Base-by-base conservation (phyloP, 2,797 vertebrate genomes). In the Hydrolagus colliei region DNA sequence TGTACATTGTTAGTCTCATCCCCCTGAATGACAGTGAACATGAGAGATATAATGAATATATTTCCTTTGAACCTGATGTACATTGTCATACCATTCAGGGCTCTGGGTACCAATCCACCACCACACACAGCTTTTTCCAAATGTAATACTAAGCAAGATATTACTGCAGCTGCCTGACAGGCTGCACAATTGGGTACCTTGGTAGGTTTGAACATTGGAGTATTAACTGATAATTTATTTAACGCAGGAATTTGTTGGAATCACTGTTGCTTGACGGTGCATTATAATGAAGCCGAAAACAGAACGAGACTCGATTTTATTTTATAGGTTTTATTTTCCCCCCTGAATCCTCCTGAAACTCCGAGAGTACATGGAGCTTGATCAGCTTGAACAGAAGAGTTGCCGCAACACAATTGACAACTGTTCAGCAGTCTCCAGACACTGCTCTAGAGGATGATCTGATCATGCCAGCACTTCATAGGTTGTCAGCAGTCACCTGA, bases 141-240 rank as follows among this genome's bases (percentile, higher is more conserved):
- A 7, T 65, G 22, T 52, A 75, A 75, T 35, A 75, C 27, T 27
- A 13, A 63, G 11, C 61, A 65, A 41, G 7, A n/a, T 11, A 14
- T 65, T 79, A n/a, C 61, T 7, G 61, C 4, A 3, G 8, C 22
- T 79, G 59, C n/a, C 77, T 32, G 78, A 13, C 65, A 62, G 78
- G 62, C 9, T 18, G 78, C 32, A 27, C 65, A 65, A 80, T 62
- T 63, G n/a, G 18, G 8, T 61, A 18, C 12, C 62, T 14, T 65
- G 1, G 12, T 16, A 35, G n/a, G 65, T 27, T 27, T 80, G 63
- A 52, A 6, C 27, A 13, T 63, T 80, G 22, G 27, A 32, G 2
- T 16, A 32, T 80, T 2, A 52, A 65, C 78, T 79, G 62, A 6
- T 65, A 80, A 80, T 80, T 80, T 80, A 67, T 80, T 80, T 80